phyloP scores from a whole-genome alignment of 2,888 invertebrate species.

The Hypomecis punctinalis region DNA sequence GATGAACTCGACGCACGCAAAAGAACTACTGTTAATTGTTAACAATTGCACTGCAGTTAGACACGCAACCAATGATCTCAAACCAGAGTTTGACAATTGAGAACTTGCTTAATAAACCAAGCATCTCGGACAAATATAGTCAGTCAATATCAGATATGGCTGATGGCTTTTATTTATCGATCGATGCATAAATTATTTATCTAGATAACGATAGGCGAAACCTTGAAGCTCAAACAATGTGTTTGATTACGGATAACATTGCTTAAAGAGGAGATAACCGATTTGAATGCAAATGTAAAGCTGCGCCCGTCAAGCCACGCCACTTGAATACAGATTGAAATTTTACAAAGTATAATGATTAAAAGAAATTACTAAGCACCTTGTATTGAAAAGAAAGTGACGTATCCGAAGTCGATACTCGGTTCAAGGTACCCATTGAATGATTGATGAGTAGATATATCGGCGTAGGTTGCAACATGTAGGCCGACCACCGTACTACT shows the following conservation, averaged over 20 bases:
- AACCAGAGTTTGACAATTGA: constrained; percentile 61
- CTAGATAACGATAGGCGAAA: constrained; percentile 43
- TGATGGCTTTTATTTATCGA: constrained; percentile 26
- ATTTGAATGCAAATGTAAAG: constrained; percentile 51
- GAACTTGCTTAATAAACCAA: constrained; percentile 46
- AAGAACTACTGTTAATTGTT: constrained; percentile 79
- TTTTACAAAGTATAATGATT: constrained; percentile 50
- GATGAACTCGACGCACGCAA: constrained; percentile 76
- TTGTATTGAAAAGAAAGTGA: constrained; percentile 37
- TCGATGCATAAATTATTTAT: constrained; percentile 38
- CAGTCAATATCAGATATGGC: constrained; percentile 34
- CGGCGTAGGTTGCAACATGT: constrained; percentile 71
- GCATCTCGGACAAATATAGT: constrained; percentile 14
- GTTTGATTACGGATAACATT: constrained; percentile 44
- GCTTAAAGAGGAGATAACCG: constrained; percentile 47
- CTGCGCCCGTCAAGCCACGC: constrained; percentile 35
- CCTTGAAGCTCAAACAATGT: constrained; percentile 48
- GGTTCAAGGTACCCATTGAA: constrained; percentile 65
- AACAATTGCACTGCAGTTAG: constrained; percentile 77
- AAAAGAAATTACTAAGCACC: constrained; percentile 42
- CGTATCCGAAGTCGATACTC: constrained; percentile 26
- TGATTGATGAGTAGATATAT: constrained; percentile 75
- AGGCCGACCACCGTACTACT: constrained; percentile 65
- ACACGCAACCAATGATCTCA: constrained; percentile 76
- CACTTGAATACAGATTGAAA: constrained; percentile 45